Conservation (phyloP, 2,797 vertebrate species). For the Channallabes apus region DNA sequence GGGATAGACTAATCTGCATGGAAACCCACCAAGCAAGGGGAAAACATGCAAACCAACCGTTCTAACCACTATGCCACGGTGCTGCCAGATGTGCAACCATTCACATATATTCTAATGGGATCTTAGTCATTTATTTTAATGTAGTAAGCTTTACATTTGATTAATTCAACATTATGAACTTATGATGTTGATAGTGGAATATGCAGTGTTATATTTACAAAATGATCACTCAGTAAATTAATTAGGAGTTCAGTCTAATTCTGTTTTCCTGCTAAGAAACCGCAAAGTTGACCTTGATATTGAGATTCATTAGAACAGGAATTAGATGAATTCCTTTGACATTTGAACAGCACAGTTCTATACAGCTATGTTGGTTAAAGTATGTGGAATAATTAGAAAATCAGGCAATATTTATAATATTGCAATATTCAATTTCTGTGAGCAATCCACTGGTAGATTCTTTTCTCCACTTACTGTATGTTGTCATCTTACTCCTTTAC, state of each 20-base stretch:
- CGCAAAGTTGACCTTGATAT: not conserved
- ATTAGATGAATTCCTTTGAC: not conserved
- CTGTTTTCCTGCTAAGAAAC: not conserved
- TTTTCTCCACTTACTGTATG: slow-evolving; percentile 1
- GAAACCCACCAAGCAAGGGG: no score
- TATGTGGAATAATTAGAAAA: not conserved
- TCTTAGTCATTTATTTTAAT: not conserved
- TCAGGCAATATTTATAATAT: not conserved
- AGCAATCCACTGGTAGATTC: slow-evolving; percentile 6
- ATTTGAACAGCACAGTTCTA: not conserved
- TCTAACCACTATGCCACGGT: no score
- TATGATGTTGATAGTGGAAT: not conserved
- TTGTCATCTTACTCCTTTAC: slow-evolving; percentile 24
- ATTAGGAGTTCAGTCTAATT: not conserved
- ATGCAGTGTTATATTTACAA: not conserved
- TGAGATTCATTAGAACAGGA: not conserved
- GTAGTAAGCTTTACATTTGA: not conserved
- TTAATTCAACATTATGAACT: not conserved
- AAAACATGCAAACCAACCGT: no score
- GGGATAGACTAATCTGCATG: no score
- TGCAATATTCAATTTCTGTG: not conserved
- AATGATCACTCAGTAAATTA: not conserved
- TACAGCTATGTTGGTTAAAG: not conserved
- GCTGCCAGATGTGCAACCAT: not conserved
- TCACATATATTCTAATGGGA: not conserved